Evolutionary conservation across 2,888 invertebrate species (phyloP), one percentile per base, ranked within the genome.

Genomic region (Cataglyphis livida): DNA sequence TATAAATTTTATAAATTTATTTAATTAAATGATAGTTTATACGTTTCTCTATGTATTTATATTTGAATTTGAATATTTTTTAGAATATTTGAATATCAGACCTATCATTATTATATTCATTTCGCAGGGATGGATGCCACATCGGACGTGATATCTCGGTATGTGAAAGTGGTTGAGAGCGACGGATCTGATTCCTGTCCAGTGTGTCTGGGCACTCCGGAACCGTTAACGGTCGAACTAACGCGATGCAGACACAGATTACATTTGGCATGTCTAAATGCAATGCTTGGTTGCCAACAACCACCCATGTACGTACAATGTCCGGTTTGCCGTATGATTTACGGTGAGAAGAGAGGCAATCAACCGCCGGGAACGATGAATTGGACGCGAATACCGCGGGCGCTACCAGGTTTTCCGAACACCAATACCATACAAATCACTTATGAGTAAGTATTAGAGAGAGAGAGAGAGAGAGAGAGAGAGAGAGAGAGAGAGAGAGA

Each of bases 321-420:
- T 94, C 97, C 97, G 3, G 97, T 97, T 35, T 98, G 98, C 95
- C 98, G 98, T 86, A 96, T 96, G 90, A 96, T 97, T 90, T 98
- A 98, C 94, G 98, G 98, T 0, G 97, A 97, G 95, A 96, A 96
- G 93, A 89, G 96, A 95, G 97, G 97, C 59, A 98, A 97, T 94
- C 98, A 98, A 95, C 98, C 98, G 1, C 95, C 96, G 35, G 98
- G 98, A 83, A 96, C 96, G 87, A 98, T 98, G 98, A 97, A 97
- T 90, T 98, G 97, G 97, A 96, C 96, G 73, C 95, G 97, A 85
- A 96, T 97, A 87, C 96, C 96, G 85, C 95, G 96, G 87, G 95
- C 96, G 85, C 93, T 98, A 91, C 97, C 98, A 78, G 97, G 97
- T 0, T 96, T 96, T 93, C 95, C 95, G 76, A 96, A 96, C 91